Evolutionary conservation across 2,888 invertebrate genomes (phyloP).

Genomic region (Oscheius onirici): DNA sequence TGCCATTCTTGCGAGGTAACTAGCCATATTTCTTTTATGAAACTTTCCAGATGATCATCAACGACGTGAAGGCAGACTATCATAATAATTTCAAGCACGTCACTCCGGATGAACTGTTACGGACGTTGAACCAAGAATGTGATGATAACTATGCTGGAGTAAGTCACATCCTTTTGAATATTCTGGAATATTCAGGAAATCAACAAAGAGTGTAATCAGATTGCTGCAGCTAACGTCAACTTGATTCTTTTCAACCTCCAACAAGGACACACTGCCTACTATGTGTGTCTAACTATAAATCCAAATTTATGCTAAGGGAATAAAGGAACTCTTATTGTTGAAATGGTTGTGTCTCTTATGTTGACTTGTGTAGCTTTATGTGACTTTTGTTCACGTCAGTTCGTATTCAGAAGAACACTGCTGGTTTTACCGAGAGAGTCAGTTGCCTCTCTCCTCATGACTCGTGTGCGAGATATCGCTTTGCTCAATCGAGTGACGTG

Average conservation of each 20-base stretch:
- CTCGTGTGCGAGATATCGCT: background rate
- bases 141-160: conserved; percentile 23
- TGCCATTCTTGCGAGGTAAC: conserved; percentile 28
- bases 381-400: no score
- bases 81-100: conserved; percentile 43
- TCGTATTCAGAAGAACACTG: no score
- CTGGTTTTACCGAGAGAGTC: no score
- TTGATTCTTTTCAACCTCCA: conserved; percentile 8
- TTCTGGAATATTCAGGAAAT: background rate
- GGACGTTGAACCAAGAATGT: conserved; percentile 33
- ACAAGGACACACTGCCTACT: conserved; percentile 25
- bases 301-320: background rate
- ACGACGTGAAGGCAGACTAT: conserved; percentile 45
- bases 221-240: conserved; percentile 3
- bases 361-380: no score
- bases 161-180: background rate
- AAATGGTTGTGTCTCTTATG: no score
- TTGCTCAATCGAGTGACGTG: background rate
- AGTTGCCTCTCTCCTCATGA: no score
- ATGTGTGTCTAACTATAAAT: conserved; percentile 15
- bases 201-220: conserved; percentile 8
- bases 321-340: no score
- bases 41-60: conserved; percentile 50
- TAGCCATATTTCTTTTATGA: no score
- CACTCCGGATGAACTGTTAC: conserved; percentile 32